Base-by-base conservation (phyloP, 2,797 vertebrate species). In the Xenopus petersii region DNA sequence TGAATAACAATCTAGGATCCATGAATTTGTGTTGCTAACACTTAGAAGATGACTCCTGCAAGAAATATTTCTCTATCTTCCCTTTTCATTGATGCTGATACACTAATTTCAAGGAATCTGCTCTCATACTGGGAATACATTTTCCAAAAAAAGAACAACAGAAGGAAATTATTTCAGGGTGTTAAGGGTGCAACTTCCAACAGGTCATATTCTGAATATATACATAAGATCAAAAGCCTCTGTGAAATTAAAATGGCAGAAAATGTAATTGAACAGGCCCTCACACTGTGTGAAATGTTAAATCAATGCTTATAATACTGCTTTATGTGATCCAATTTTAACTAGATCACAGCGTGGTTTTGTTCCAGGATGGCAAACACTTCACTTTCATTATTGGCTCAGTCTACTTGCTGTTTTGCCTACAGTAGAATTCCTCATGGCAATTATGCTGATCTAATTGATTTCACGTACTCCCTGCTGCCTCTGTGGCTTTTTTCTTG, bases 361-460 rank as follows among this genome's bases (percentile, higher is more conserved):
- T 73, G 17, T 61, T 61, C 59, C 59, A 61, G 24, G 59, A 61
- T 61, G 24, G 59, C 59, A 61, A 61, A 61, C 59, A 61, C 59
- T 61, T 10, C 59, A 61, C 59, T 61, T 61, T 61, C 12, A 61
- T 61, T 61, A 61, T 61, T 21, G 59, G 24, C 59, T 61, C 59
- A 61, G 24, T 12, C 59, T 30, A 4, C 80, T 79, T 73, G 15
- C 11, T 82, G 85, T 75, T 82, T 84, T 36, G 79, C 81, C 85
- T 82, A 51, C 49, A 82, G 80, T 79, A 16, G 75, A 85, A 85
- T 81, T 80, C 82, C 82, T 83, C 81, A 79, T 83, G 80, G 84
- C 82, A 86, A 86, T 85, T 87, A 84, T 24, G 21, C 59, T 61
- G 59, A 61, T 61, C 59, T 61, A 61, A 61, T 61, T 84, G 86